Base-by-base conservation (phyloP, 2,797 vertebrate genomes). In the Pantherophis vulpinus region DNA sequence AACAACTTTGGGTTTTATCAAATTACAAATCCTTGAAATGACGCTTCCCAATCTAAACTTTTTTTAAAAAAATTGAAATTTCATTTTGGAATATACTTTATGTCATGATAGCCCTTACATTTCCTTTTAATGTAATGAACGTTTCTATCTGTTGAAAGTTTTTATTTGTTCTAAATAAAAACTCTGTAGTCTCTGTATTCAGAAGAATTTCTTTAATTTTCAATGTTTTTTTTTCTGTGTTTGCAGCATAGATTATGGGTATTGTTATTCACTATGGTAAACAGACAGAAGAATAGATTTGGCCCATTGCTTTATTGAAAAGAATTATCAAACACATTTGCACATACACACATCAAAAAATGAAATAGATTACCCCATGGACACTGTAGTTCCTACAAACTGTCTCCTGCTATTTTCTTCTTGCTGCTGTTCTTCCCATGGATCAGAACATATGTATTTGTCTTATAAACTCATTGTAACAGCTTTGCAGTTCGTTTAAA, bases 391-490 rank as follows among this genome's bases (percentile, higher is more conserved):
- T 86, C n/a, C 91, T 16, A 47, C 47, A 91, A 58, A 3, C 51
- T 4, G 0, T 3, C 51, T 94, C n/a, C 61, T 60, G 20, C 60
- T 63, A n/a, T 18, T n/a, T 87, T 83, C 74, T 23, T 83, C 37
- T 79, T 94, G 59, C 59, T 94, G 87, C 86, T 94, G 2, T 90
- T 93, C 66, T 91, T 92, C 55, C 87, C 92, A 88, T 14, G 0
- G 0, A 16, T 90, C 59, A 87, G 94, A 89, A 87, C 37, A 90
- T 9, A 7, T 91, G 18, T 8, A 42, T 92, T 2, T 66, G 59
- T 59, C 56, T 3, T 59, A 91, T 32, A 27, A 54, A 12, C 1
- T 27, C 54, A 63, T 92, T 93, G 91, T 8, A 0, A 1, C 14
- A 60, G 87, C 18, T 89, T 10, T 92, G 42, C 29, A 88, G 2